Percentiles rank a stretch among this genome's conserved stretches.
phyloP scores from a whole-genome alignment of 2,113 vertebrate species.

The Trogon melanurus region DNA sequence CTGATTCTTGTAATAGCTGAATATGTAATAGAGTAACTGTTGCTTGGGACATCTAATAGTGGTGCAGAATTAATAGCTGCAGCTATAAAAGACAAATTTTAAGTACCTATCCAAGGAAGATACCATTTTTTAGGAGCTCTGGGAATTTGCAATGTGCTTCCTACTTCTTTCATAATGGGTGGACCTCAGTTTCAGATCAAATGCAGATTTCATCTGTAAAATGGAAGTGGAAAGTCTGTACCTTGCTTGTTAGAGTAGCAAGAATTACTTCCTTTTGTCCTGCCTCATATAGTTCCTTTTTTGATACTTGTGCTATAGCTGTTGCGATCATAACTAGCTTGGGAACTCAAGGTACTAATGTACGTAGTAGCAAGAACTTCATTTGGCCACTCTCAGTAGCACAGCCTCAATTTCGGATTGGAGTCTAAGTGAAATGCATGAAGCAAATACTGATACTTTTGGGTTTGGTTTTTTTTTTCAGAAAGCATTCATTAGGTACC shows the following conservation, averaged over 20 bases:
- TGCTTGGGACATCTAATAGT: background rate
- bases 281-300: background rate
- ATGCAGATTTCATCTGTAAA: background rate
- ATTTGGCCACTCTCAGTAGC: background rate
- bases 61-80: background rate
- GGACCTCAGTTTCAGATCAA: background rate
- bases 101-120: background rate
- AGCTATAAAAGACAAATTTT: background rate
- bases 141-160: background rate
- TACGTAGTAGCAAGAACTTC: background rate
- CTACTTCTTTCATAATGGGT: background rate
- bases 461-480: background rate
- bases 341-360: background rate
- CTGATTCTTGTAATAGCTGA: background rate
- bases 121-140: background rate
- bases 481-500: background rate
- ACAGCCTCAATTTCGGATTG: background rate
- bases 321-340: background rate
- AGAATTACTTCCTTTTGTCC: background rate
- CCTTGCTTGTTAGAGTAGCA: background rate
- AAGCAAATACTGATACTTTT: background rate
- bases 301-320: background rate
- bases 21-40: background rate
- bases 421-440: background rate
- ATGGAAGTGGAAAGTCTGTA: background rate